Evolutionary conservation across 2,113 vertebrate genomes (phyloP).

Genomic region (Dolichotis patagonum): DNA sequence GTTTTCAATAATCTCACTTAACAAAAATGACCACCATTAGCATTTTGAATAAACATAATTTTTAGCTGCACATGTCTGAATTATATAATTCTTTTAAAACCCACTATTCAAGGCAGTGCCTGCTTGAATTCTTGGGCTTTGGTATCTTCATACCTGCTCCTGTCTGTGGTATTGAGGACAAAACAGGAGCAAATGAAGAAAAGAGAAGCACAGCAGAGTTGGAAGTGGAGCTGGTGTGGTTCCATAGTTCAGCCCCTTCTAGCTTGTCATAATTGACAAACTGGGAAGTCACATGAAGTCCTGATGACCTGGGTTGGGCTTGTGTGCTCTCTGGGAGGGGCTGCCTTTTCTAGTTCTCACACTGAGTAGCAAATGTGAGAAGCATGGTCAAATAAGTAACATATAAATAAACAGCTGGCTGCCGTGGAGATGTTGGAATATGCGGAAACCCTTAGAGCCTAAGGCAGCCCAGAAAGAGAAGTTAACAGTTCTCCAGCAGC

Average conservation of each 20-base stretch:
- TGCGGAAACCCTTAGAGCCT: constrained; percentile 40
- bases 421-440: constrained; percentile 50
- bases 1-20: neutral
- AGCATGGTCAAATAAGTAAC: constrained; percentile 63
- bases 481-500: constrained; percentile 50
- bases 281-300: constrained; percentile 43
- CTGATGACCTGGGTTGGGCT: constrained; percentile 18
- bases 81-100: neutral
- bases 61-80: neutral
- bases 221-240: neutral
- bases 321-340: constrained; percentile 78
- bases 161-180: neutral
- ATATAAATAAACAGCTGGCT: constrained; percentile 54
- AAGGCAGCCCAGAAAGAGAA: constrained; percentile 60
- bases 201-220: constrained; percentile 4
- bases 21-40: constrained; percentile 31
- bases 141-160: neutral
- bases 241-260: neutral
- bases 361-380: constrained; percentile 58
- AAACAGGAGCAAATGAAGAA: neutral
- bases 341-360: constrained; percentile 36
- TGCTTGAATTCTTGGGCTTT: constrained; percentile 34
- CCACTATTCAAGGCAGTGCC: neutral
- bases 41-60: constrained; percentile 15
- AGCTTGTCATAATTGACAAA: constrained; percentile 51